Evolutionary conservation across 2,113 vertebrate genomes (phyloP), one percentile per base, ranked within the genome.

Genomic region (Phodopus roborovskii): DNA sequence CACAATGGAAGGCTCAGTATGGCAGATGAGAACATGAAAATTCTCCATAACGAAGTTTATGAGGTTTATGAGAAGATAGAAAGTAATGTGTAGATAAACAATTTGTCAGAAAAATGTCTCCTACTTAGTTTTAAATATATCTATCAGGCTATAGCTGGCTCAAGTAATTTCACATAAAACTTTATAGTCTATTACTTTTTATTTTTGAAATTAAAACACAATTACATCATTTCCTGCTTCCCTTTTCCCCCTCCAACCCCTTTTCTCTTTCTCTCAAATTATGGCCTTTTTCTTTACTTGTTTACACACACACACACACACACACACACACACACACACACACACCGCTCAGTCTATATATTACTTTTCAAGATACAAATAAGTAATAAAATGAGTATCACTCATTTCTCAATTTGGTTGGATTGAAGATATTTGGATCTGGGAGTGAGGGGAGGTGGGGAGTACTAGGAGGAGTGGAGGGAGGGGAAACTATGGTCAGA

Each of bases 351-450:
- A 12, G 9, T 56, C 33, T 20, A 83, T 28, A 78, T 78, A 24
- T 90, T 96, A 96, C 13, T 68, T 85, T 91, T 39, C 36, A 88
- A 92, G 16, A 92, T 75, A 95, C 2, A 58, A 60, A 70, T 79
- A 91, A 39, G 45, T 42, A 81, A 56, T 33, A 92, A 26, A 95
- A 17, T 70, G 7, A 36, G 36, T 36, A 20, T 42, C 7, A 50
- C 68, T 45, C 30, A 53, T 48, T 68, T 53, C n/a, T 84, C 33
- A 42, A 15, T 28, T 22, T 68, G 42, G 9, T 42, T 75, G 87
- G 16, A 19, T 56, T 73, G 53, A 88, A 15, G 33, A 8, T 87
- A n/a, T 28, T 87, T 71, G 64, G 53, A n/a, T n/a, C 68, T 19
- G 68, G 36, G 68, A 71, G 68, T n/a, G 7, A n/a, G 70, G 70